These are phyloP conservation scores for Anomalospiza imberbis DNA, from an alignment of 2,797 vertebrate species.

Conservation along the genomic window DNA sequence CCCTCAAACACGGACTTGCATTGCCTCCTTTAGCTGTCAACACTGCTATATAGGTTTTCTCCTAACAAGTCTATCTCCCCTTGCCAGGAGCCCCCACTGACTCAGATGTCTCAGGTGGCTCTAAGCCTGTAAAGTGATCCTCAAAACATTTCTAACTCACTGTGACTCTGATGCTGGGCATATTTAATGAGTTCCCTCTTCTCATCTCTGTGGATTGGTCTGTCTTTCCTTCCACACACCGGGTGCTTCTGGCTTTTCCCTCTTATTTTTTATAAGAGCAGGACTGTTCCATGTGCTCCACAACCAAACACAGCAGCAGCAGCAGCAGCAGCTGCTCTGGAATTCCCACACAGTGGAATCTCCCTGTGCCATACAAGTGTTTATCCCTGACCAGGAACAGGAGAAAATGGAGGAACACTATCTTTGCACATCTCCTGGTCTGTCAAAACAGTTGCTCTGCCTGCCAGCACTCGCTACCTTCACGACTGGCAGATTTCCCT, in stretches of 20 bases:
- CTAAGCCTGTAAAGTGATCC: not conserved
- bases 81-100: not conserved
- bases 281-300: not conserved
- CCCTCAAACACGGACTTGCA: not conserved
- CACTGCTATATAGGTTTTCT: not conserved
- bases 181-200: not conserved
- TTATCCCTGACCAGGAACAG: not conserved
- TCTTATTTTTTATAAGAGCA: not conserved
- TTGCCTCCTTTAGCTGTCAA: not conserved
- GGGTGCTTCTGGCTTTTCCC: not conserved
- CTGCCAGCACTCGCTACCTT: not conserved
- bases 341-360: not conserved
- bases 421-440: constrained; percentile 1
- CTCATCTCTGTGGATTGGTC: not conserved
- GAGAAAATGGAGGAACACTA: not conserved
- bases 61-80: not conserved
- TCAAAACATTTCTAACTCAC: not conserved
- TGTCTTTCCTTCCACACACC: not conserved
- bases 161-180: not conserved
- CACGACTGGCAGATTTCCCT: not conserved
- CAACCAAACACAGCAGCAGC: not conserved
- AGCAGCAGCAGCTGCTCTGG: not conserved
- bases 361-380: not conserved
- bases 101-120: not conserved
- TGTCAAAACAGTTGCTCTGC: constrained; percentile 29